Percentiles rank a stretch among this genome's conserved stretches.
Conservation (phyloP, 2,888 invertebrate species). For the Abrostola triplasia region DNA sequence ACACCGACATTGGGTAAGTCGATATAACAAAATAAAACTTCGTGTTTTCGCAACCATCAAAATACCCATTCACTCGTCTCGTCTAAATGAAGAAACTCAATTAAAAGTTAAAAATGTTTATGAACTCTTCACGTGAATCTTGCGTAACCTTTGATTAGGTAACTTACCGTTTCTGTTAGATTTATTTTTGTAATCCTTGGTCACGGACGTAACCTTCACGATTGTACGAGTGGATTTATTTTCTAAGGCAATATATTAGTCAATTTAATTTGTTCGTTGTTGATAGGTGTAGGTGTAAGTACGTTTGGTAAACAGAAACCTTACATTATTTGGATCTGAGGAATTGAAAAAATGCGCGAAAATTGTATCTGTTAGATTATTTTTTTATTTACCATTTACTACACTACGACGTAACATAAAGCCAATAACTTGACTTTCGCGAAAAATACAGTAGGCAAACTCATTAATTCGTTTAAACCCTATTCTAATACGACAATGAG, state of each 20-base stretch:
- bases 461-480: not conserved
- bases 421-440: too few species aligned
- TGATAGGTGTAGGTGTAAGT: constrained; percentile 8
- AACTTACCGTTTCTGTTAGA: constrained; percentile 54
- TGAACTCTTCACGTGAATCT: constrained; percentile 65
- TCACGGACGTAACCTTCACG: constrained; percentile 35
- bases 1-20: constrained; percentile 32
- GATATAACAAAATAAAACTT: constrained; percentile 36
- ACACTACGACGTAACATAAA: not conserved
- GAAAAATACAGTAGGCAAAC: too few species aligned
- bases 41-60: constrained; percentile 55
- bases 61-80: constrained; percentile 57
- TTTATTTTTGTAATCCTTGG: constrained; percentile 60
- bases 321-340: not conserved
- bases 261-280: constrained; percentile 31
- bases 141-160: constrained; percentile 60
- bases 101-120: constrained; percentile 68
- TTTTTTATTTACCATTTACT: not conserved
- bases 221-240: constrained; percentile 1
- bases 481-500: constrained; percentile 7
- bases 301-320: not conserved
- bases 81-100: constrained; percentile 68
- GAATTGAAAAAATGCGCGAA: too few species aligned
- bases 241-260: constrained; percentile 11
- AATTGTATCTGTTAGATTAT: too few species aligned